Evolutionary conservation across 2,888 invertebrate genomes (phyloP).

Genomic region (Drosophila formosana): DNA sequence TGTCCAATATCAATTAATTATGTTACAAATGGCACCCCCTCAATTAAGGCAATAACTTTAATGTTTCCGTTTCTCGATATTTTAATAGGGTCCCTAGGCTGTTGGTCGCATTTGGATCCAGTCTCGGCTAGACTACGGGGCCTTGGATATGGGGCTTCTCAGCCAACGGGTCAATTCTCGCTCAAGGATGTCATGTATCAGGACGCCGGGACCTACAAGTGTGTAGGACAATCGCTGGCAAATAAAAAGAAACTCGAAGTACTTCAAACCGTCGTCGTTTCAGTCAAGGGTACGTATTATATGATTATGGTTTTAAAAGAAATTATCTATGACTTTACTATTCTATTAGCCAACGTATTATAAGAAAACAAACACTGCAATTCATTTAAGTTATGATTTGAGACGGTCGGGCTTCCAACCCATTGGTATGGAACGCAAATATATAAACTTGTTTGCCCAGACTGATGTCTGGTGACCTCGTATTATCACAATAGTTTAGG

Average conservation of each 20-base stretch:
- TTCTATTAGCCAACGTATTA: too few species aligned
- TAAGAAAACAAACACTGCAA: too few species aligned
- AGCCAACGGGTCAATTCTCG: conserved; percentile 87
- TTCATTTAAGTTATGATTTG: too few species aligned
- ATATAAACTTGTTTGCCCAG: too few species aligned
- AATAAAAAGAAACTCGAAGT: conserved; percentile 86
- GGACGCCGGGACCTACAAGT: conserved; percentile 91
- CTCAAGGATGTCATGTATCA: conserved; percentile 91
- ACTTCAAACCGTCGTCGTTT: conserved; percentile 86
- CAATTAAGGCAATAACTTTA: conserved; percentile 51
- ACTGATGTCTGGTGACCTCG: too few species aligned
- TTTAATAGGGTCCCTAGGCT: conserved; percentile 87
- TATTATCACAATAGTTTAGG: too few species aligned
- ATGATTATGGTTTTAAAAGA: neutral
- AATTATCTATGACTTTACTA: too few species aligned
- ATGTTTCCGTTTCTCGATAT: conserved; percentile 1
- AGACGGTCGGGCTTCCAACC: too few species aligned
- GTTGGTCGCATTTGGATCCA: conserved; percentile 88
- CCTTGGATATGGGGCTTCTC: conserved; percentile 86
- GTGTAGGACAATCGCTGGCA: conserved; percentile 86
- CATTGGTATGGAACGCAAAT: too few species aligned
- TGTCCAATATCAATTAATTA: conserved; percentile 80
- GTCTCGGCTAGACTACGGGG: conserved; percentile 87
- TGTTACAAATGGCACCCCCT: conserved; percentile 64
- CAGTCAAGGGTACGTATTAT: conserved; percentile 86